Evolutionary conservation across 2,888 invertebrate genomes (phyloP).

Genomic region (Agelastica alni): DNA sequence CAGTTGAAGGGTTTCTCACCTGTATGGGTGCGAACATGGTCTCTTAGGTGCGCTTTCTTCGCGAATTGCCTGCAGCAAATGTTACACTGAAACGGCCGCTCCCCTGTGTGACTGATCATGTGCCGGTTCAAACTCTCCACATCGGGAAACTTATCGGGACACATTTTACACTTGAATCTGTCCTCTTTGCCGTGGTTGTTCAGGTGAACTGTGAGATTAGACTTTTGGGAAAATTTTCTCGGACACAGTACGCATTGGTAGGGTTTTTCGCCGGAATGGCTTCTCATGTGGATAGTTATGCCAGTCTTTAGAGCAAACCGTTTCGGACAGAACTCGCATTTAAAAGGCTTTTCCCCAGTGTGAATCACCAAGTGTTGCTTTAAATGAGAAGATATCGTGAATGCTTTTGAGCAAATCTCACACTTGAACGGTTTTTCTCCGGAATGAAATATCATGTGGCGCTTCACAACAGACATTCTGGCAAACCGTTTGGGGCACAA

Average conservation of each 20-base stretch:
- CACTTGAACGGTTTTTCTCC: conserved; percentile 10
- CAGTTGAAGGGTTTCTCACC: conserved; percentile 7
- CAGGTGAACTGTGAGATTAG: background rate
- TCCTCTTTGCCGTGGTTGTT: conserved; percentile 3
- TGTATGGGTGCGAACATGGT: conserved; percentile 4
- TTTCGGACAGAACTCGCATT: conserved; percentile 9
- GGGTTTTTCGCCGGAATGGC: conserved; percentile 5
- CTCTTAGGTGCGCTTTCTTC: background rate
- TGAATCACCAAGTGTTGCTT: conserved; percentile 4
- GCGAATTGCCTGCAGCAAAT: conserved; percentile 3
- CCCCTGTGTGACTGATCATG: conserved; percentile 6
- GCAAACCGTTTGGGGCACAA: conserved; percentile 8
- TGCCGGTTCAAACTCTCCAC: background rate
- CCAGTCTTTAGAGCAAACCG: background rate
- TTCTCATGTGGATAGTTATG: conserved; percentile 3
- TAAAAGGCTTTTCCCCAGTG: conserved; percentile 4
- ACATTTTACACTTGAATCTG: conserved; percentile 1
- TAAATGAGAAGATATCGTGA: background rate
- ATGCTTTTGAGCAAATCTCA: conserved; percentile 2
- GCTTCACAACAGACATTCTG: background rate
- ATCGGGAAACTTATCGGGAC: background rate
- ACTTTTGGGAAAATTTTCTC: background rate
- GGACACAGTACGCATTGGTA: conserved; percentile 11
- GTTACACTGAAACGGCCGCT: background rate
- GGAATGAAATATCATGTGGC: conserved; percentile 3